Evolutionary conservation across 2,888 invertebrate genomes (phyloP).

Genomic region (Synergus laeviventris): DNA sequence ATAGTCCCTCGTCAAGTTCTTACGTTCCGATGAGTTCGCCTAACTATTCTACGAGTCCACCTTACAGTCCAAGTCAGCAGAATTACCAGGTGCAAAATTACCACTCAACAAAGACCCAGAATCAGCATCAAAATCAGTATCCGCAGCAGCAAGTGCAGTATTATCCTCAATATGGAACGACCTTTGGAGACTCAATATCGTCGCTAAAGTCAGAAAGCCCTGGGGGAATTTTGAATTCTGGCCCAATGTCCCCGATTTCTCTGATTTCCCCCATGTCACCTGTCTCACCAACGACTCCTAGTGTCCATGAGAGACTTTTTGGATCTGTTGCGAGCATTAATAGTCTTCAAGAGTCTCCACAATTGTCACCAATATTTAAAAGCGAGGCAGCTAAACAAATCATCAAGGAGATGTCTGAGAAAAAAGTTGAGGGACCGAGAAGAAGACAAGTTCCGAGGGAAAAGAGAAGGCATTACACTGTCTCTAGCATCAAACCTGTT

Average conservation of each 20-base stretch:
- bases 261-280: background rate
- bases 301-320: slow-evolving; percentile 56
- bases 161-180: slow-evolving; percentile 44
- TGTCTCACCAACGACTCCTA: slow-evolving; percentile 33
- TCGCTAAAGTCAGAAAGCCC: slow-evolving; percentile 40
- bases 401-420: slow-evolving; percentile 85
- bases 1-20: slow-evolving; percentile 64
- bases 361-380: slow-evolving; percentile 89
- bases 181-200: slow-evolving; percentile 35
- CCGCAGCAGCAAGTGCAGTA: slow-evolving; percentile 46
- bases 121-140: background rate
- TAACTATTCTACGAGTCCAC: slow-evolving; percentile 68
- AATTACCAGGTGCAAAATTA: slow-evolving; percentile 57
- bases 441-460: slow-evolving; percentile 86
- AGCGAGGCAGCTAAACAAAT: slow-evolving; percentile 92
- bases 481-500: slow-evolving; percentile 76
- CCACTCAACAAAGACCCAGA: slow-evolving; percentile 13
- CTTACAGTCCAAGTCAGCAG: slow-evolving; percentile 68
- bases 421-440: slow-evolving; percentile 76
- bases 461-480: slow-evolving; percentile 91
- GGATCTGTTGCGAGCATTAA: slow-evolving; percentile 62
- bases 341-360: slow-evolving; percentile 72
- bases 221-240: slow-evolving; percentile 56
- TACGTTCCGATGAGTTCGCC: slow-evolving; percentile 70
- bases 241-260: slow-evolving; percentile 53